Conservation (phyloP, 2,113 vertebrate genomes). For the Noctilio leporinus region DNA sequence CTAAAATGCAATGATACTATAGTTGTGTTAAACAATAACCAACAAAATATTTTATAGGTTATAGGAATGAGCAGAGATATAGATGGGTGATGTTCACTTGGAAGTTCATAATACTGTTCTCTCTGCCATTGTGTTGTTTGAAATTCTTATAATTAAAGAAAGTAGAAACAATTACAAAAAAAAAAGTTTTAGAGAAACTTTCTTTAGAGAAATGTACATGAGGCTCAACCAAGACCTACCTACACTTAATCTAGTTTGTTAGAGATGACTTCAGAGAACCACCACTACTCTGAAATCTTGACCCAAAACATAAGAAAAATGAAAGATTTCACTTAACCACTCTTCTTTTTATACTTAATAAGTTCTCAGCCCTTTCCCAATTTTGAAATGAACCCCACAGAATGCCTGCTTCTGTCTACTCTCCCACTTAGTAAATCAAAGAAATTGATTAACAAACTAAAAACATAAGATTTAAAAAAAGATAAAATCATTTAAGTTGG, state of each 20-base stretch:
- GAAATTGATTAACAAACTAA: background rate
- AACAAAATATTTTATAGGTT: background rate
- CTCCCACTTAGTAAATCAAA: background rate
- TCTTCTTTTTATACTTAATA: background rate
- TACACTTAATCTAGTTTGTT: background rate
- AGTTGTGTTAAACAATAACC: background rate
- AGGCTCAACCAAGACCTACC: background rate
- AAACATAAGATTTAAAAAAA: background rate
- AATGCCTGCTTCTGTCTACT: background rate
- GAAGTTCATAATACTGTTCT: background rate
- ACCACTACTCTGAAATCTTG: background rate
- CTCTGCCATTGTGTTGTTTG: background rate
- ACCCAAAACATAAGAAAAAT: background rate
- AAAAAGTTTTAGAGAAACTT: background rate
- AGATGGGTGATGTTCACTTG: background rate
- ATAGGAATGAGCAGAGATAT: background rate
- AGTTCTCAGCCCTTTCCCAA: background rate
- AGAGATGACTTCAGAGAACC: background rate
- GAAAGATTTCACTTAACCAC: background rate
- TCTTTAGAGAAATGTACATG: background rate
- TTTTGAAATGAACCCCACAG: background rate
- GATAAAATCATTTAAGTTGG: background rate
- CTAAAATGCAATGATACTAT: background rate
- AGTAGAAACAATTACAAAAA: background rate
- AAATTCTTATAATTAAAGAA: background rate